These are phyloP conservation scores for Sarcophaga caerulescens DNA, from an alignment of 2,888 invertebrate genomes.

Conservation along the genomic window DNA sequence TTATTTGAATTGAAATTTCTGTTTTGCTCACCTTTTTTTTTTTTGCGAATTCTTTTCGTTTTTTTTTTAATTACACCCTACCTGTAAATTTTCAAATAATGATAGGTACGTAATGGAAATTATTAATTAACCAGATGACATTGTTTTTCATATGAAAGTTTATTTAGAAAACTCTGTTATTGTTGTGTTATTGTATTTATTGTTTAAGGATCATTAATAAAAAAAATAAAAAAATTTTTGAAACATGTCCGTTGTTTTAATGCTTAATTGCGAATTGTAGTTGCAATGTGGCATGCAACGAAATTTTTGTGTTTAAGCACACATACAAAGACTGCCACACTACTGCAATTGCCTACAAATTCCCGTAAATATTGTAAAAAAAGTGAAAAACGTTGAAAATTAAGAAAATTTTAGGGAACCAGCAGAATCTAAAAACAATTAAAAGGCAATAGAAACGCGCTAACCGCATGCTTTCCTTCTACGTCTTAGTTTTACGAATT, in stretches of 20 bases:
- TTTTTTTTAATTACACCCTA: slow-evolving; percentile 2
- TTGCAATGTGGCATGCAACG: slow-evolving; percentile 67
- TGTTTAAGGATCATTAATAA: slow-evolving; percentile 51
- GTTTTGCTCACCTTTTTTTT: too few species aligned
- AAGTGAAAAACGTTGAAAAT: slow-evolving; percentile 17
- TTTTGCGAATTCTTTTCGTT: too few species aligned
- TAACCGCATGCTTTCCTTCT: too few species aligned
- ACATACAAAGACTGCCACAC: too few species aligned
- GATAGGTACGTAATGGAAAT: slow-evolving; percentile 6
- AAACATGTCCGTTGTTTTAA: slow-evolving; percentile 56
- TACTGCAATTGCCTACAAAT: slow-evolving; percentile 23
- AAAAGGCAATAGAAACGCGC: not conserved
- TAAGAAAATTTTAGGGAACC: slow-evolving; percentile 15
- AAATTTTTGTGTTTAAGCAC: not conserved
- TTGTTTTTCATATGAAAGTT: too few species aligned
- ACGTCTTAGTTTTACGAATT: too few species aligned
- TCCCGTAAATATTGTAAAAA: slow-evolving; percentile 12
- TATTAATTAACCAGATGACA: slow-evolving; percentile 46
- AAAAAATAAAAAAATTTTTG: slow-evolving; percentile 24
- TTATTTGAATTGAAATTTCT: too few species aligned
- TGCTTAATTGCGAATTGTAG: slow-evolving; percentile 70
- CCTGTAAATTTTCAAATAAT: too few species aligned
- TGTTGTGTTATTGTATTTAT: too few species aligned
- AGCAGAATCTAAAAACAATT: slow-evolving; percentile 34
- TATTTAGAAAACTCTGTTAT: too few species aligned